phyloP scores from a whole-genome alignment of 2,888 invertebrate species.

The Callinectes sapidus region DNA sequence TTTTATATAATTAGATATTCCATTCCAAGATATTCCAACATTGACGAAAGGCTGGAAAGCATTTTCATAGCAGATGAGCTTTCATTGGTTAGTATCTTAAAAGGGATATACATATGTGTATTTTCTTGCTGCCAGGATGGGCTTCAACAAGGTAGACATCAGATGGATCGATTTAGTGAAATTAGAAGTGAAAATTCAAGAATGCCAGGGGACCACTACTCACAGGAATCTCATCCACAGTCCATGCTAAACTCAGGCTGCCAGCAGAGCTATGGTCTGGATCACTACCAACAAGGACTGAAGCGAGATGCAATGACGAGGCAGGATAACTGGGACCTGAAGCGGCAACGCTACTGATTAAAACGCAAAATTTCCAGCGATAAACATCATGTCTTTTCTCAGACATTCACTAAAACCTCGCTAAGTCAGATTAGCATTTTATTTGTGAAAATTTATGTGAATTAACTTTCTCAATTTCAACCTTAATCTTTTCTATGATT shows the following conservation, averaged over 20 bases:
- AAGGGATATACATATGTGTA: conserved; percentile 9
- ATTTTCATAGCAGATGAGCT: not conserved
- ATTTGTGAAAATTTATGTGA: not conserved
- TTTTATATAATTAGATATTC: not conserved
- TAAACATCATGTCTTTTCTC: not conserved
- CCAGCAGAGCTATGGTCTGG: conserved; percentile 23
- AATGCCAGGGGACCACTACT: conserved; percentile 5
- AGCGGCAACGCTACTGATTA: conserved; percentile 30
- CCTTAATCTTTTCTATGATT: not conserved
- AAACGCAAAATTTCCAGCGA: not conserved
- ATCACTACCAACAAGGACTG: conserved; percentile 26
- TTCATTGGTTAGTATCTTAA: not conserved
- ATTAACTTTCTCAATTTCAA: not conserved
- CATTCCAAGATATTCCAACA: not conserved
- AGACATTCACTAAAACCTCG: conserved; percentile 12
- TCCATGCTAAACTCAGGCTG: conserved; percentile 23
- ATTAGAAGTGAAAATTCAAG: conserved; percentile 26
- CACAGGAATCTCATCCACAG: conserved; percentile 25
- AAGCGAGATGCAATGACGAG: conserved; percentile 12
- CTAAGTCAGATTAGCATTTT: not conserved
- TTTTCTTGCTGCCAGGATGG: not conserved
- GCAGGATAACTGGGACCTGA: conserved; percentile 31
- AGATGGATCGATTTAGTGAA: conserved; percentile 10
- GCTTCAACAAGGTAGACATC: not conserved
- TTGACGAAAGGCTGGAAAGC: not conserved